These are phyloP conservation scores for Alouatta palliata DNA, from an alignment of 2,113 vertebrate genomes.

Conservation along the genomic window DNA sequence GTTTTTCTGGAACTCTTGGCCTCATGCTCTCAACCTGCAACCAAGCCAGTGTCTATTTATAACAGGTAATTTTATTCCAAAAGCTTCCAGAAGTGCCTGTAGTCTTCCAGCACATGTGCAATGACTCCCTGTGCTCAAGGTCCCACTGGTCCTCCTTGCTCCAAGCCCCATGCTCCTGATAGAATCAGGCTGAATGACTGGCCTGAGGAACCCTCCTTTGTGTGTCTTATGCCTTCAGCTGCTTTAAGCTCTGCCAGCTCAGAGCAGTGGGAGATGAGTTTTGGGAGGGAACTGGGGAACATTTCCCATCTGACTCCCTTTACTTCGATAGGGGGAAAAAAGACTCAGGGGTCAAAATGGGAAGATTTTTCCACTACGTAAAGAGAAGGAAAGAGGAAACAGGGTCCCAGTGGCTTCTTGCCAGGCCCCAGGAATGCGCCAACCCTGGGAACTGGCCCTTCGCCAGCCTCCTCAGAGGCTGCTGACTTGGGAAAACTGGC, in stretches of 20 bases:
- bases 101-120: constrained; percentile 50
- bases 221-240: constrained; percentile 3
- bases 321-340: background rate
- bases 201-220: background rate
- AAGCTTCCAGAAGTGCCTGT: constrained; percentile 32
- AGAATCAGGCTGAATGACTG: background rate
- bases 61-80: constrained; percentile 69
- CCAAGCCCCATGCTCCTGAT: background rate
- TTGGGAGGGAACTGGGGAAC: background rate
- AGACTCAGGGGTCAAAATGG: background rate
- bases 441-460: constrained; percentile 77
- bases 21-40: constrained; percentile 43
- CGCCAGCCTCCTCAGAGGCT: constrained; percentile 66
- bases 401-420: constrained; percentile 69
- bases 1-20: constrained; percentile 59
- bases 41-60: constrained; percentile 67
- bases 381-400: constrained; percentile 75
- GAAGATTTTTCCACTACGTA: constrained; percentile 69
- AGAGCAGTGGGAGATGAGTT: constrained; percentile 42
- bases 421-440: constrained; percentile 76
- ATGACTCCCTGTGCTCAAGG: constrained; percentile 24
- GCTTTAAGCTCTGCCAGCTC: constrained; percentile 40
- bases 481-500: constrained; percentile 79
- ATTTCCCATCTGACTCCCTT: constrained; percentile 60
- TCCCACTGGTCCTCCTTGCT: constrained; percentile 29